These are phyloP conservation scores for Melanophora roralis DNA, from an alignment of 2,888 invertebrate genomes.

Conservation along the genomic window DNA sequence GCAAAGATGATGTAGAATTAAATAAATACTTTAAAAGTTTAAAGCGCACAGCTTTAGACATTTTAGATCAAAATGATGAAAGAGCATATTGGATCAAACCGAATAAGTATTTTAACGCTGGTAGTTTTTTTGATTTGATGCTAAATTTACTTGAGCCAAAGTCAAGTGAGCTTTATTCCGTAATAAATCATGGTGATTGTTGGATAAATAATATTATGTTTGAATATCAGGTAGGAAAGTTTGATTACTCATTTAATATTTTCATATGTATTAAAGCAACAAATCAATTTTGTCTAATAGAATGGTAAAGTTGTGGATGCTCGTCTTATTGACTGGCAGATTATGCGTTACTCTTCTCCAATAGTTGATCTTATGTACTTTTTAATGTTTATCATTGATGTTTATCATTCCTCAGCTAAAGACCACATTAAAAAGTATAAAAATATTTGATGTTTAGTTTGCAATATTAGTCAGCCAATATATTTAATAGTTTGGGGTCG, in stretches of 20 bases:
- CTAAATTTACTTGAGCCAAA: slow-evolving; percentile 63
- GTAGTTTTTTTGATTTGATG: slow-evolving; percentile 66
- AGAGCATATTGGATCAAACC: slow-evolving; percentile 52
- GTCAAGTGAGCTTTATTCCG: slow-evolving; percentile 72
- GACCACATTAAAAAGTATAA: slow-evolving; percentile 68
- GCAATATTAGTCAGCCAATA: neutral
- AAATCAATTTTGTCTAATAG: slow-evolving; percentile 44
- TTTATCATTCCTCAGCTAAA: slow-evolving; percentile 68
- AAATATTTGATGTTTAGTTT: neutral
- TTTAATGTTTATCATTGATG: slow-evolving; percentile 69
- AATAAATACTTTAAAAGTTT: slow-evolving; percentile 67
- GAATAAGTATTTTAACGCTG: slow-evolving; percentile 62
- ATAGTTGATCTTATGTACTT: slow-evolving; percentile 72
- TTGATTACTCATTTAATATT: too few relatives aligned
- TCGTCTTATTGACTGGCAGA: slow-evolving; percentile 74
- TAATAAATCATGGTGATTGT: slow-evolving; percentile 74
- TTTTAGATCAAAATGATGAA: slow-evolving; percentile 63
- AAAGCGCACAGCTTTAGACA: slow-evolving; percentile 65
- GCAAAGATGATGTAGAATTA: slow-evolving; percentile 65
- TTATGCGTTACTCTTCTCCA: slow-evolving; percentile 73
- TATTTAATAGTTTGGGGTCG: slow-evolving; percentile 68
- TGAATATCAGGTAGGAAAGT: slow-evolving; percentile 64
- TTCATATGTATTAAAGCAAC: neutral
- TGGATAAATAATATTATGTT: slow-evolving; percentile 76
- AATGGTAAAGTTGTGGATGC: slow-evolving; percentile 63